A percentile compares a stretch with the other conserved stretches of the same genome.
phyloP scores from a whole-genome alignment of 2,113 vertebrate genomes.

The Artemisiospiza belli region DNA sequence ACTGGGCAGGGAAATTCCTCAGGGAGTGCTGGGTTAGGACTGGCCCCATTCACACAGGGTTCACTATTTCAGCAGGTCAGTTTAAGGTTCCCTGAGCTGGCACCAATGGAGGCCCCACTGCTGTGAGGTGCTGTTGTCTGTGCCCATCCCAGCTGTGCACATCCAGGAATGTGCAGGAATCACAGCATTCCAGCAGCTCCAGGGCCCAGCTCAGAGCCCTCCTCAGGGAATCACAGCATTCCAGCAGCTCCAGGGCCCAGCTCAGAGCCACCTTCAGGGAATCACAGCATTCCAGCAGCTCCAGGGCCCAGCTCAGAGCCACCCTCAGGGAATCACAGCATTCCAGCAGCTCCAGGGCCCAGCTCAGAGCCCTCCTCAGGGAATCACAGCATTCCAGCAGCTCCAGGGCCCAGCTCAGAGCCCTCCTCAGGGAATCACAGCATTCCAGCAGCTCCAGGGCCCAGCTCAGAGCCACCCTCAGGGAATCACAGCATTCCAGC shows the following conservation, averaged over 20 bases:
- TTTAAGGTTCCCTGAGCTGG: neutral
- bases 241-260: no score
- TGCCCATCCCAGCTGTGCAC: neutral
- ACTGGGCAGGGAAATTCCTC: fast-evolving
- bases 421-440: fast-evolving
- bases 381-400: neutral
- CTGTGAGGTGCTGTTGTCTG: neutral
- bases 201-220: no score
- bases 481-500: neutral
- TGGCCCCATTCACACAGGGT: neutral
- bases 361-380: fast-evolving
- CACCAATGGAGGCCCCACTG: neutral
- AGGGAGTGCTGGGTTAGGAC: neutral
- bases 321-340: neutral
- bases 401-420: neutral
- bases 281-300: no score
- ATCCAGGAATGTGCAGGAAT: neutral
- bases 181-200: no score
- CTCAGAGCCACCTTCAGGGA: no score
- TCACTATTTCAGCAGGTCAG: neutral
- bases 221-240: no score
- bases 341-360: neutral
- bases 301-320: no score
- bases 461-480: fast-evolving
- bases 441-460: neutral